Conservation (phyloP, 92 coral and sea anemone genomes). For the Meandrina meandrites region DNA sequence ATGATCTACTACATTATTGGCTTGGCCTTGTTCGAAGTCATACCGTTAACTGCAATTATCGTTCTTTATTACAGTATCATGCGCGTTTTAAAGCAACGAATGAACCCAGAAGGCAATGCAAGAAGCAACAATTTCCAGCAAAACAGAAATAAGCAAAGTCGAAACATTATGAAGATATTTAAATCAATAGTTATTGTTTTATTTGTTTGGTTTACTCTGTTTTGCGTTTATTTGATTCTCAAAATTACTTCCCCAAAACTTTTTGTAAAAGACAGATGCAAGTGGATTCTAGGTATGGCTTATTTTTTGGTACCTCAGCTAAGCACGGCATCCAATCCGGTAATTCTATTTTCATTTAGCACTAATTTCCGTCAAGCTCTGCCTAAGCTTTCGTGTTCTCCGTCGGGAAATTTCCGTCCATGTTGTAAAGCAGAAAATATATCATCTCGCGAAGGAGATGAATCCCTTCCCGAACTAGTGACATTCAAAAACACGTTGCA, state of each 20-base stretch:
- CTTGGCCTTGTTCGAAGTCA: not conserved
- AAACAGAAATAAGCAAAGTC: not conserved
- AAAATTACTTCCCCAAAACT: not conserved
- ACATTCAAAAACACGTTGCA: not conserved
- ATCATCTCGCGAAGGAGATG: not conserved
- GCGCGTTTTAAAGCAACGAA: not conserved
- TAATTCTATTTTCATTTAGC: conserved; percentile 10
- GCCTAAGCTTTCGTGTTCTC: not conserved
- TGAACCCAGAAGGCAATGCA: not conserved
- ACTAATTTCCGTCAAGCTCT: conserved; percentile 10
- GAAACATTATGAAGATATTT: conserved; percentile 12
- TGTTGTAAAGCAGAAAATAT: not conserved
- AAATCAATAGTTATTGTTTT: not conserved
- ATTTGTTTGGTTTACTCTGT: not conserved
- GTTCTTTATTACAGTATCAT: conserved; percentile 9
- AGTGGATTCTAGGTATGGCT: not conserved
- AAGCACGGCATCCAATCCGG: conserved; percentile 8
- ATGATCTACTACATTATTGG: not conserved
- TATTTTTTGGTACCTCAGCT: not conserved
- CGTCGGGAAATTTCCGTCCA: not conserved
- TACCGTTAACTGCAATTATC: not conserved
- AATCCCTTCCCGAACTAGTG: not conserved
- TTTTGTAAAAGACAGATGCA: conserved; percentile 14
- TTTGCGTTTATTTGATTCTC: conserved; percentile 2
- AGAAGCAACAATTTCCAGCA: not conserved